Conservation (phyloP, 2,797 vertebrate species). For the Trichosurus vulpecula region DNA sequence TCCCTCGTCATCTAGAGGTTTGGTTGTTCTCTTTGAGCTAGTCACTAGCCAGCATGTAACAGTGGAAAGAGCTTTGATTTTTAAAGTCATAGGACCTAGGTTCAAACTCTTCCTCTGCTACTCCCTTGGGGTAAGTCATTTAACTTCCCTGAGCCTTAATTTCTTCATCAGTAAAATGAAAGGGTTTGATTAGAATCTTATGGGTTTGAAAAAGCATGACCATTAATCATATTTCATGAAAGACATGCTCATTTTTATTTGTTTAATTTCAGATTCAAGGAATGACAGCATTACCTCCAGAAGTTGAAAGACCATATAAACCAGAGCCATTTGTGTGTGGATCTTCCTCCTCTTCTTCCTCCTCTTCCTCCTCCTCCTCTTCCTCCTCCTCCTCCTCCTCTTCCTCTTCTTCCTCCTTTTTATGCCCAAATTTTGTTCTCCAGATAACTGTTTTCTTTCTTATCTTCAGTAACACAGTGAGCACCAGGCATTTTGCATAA, state of each 20-base stretch:
- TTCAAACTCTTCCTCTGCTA: not conserved
- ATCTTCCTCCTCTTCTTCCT: constrained; percentile 58
- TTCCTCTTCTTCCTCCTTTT: constrained; percentile 63
- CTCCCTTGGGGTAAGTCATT: not conserved
- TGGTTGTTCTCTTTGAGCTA: not conserved
- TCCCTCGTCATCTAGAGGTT: not conserved
- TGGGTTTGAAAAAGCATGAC: not conserved
- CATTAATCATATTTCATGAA: not conserved
- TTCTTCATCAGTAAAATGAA: not conserved
- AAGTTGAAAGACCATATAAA: constrained; percentile 82
- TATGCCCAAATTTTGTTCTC: constrained; percentile 39
- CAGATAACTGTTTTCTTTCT: constrained; percentile 54
- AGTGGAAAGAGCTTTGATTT: not conserved
- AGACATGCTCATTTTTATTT: not conserved
- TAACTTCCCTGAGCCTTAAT: fast-evolving
- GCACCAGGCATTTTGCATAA: constrained; percentile 42
- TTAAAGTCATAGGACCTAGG: not conserved
- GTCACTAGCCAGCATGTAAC: not conserved
- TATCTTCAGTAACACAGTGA: constrained; percentile 46
- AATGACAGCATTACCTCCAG: constrained; percentile 87
- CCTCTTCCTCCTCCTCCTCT: constrained; percentile 32
- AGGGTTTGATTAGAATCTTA: not conserved
- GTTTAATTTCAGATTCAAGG: constrained; percentile 87
- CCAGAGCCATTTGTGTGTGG: constrained; percentile 80
- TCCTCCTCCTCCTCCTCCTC: not conserved